A percentile compares a stretch with the other conserved stretches of the same genome.
Conservation (phyloP, 2,113 vertebrate genomes). For the Paraplagusia blochii region DNA sequence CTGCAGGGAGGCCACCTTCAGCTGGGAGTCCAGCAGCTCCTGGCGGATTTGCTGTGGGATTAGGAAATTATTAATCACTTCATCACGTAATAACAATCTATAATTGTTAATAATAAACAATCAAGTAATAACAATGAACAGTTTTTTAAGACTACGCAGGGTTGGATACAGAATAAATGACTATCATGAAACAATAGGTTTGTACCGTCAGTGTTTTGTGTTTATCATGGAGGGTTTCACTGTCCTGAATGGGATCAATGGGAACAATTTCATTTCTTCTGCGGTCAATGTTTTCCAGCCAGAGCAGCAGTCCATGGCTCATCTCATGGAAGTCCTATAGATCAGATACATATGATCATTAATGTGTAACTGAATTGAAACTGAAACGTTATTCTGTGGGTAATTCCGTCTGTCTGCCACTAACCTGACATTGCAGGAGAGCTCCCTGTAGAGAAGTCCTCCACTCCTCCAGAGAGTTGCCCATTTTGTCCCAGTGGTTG, state of each 20-base stretch:
- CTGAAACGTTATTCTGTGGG: too few species aligned
- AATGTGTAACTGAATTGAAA: too few species aligned
- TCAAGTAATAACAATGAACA: too few species aligned
- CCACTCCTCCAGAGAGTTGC: slow-evolving; percentile 85
- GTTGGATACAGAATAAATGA: too few species aligned
- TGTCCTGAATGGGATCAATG: slow-evolving; percentile 81
- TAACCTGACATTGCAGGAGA: slow-evolving; percentile 94
- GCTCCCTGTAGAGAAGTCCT: slow-evolving; percentile 85
- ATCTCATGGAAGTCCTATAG: slow-evolving; percentile 95
- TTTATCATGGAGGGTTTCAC: slow-evolving; percentile 83
- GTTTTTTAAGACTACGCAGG: too few species aligned
- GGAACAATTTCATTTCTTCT: slow-evolving; percentile 91
- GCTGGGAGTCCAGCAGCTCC: slow-evolving; percentile 90
- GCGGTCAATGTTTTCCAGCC: slow-evolving; percentile 97
- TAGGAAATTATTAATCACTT: background rate
- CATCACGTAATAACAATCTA: too few species aligned
- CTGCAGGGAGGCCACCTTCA: slow-evolving; percentile 89
- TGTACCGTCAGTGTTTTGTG: slow-evolving; percentile 88
- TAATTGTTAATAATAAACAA: too few species aligned
- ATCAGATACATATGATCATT: background rate
- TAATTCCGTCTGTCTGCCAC: slow-evolving; percentile 18
- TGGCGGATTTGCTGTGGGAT: slow-evolving; percentile 87
- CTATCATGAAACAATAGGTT: background rate
- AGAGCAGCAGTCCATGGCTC: slow-evolving; percentile 92
- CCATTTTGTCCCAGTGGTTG: slow-evolving; percentile 85